Percentiles rank a stretch among this genome's conserved stretches.
Evolutionary conservation across 2,888 invertebrate genomes (phyloP).

Genomic region (Machimus rusticus): DNA sequence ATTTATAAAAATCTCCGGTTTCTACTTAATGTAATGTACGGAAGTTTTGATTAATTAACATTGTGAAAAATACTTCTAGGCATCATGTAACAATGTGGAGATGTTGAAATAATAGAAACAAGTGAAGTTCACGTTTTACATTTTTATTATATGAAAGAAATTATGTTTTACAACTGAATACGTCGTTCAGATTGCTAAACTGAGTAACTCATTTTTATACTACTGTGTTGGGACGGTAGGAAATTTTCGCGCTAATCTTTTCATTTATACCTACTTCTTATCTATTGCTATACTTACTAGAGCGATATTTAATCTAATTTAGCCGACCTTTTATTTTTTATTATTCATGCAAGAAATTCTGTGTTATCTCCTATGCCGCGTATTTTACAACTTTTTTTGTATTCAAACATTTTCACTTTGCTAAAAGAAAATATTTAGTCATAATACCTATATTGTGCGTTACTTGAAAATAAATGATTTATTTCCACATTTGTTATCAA

Average conservation of each 20-base stretch:
- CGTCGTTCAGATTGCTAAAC: too few species aligned
- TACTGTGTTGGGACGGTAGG: too few species aligned
- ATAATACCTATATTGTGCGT: background rate
- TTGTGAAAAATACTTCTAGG: background rate
- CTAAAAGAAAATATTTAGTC: background rate
- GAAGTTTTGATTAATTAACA: background rate
- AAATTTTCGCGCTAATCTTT: background rate
- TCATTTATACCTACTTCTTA: background rate
- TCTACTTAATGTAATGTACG: background rate
- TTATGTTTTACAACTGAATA: background rate
- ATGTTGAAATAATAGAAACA: background rate
- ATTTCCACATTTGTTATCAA: too few species aligned
- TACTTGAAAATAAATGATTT: background rate
- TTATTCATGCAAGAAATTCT: background rate
- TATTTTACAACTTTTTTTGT: background rate
- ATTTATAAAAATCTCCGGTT: background rate
- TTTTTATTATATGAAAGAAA: background rate
- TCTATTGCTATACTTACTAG: background rate
- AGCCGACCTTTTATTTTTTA: background rate
- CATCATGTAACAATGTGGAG: background rate
- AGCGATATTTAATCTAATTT: background rate
- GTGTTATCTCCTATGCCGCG: background rate
- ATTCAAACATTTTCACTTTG: background rate
- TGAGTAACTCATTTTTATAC: too few species aligned
- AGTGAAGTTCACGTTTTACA: background rate